Base-by-base conservation (phyloP, 2,113 vertebrate species). In the Prunella fulvescens region DNA sequence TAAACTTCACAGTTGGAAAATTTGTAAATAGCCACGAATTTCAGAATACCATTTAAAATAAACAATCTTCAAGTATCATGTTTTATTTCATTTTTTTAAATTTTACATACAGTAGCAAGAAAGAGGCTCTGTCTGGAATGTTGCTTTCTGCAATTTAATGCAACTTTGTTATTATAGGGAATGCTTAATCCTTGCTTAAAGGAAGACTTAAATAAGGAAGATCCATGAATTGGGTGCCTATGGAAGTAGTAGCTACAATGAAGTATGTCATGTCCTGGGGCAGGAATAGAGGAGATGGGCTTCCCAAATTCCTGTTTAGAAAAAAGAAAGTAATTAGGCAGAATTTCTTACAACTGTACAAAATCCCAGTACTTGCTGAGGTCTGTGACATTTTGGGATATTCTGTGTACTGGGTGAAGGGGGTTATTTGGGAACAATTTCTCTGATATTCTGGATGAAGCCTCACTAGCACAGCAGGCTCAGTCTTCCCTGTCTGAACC, bases 31-130 rank as follows among this genome's bases (percentile, higher is more conserved):
- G 74, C 40, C 50, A 69, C 0, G 0, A 64, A 29, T 82, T 93
- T 85, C 58, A 69, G 81, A 95, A 61, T 64, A 76, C 45, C 28
- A 39, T 86, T 89, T 86, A 74, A 94, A 96, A 96, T 96, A 96
- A 96, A 96, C 48, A 37, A 23, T 72, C 58, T 93, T 53, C 58
- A 65, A 29, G 9, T 29, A 88, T 28, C 3, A 1, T 2, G 0
- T 37, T 77, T 65, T 82, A 56, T 76, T 91, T 92, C 42, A 18
- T 94, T 57, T 66, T 91, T 96, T 76, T 53, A 71, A 64, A 39
- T 58, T 29, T 44, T 51, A 57, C 14, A 5, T n/a, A 54, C 5
- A 64, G 24, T n/a, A 67, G 24, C 48, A 87, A 71, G 60, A 44
- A 83, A 40, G 58, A 29, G 16, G 12, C 12, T 80, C 10, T 31